These are phyloP conservation scores for Troglohyphantes excavatus DNA, from an alignment of 2,888 invertebrate genomes.

Conservation along the genomic window DNA sequence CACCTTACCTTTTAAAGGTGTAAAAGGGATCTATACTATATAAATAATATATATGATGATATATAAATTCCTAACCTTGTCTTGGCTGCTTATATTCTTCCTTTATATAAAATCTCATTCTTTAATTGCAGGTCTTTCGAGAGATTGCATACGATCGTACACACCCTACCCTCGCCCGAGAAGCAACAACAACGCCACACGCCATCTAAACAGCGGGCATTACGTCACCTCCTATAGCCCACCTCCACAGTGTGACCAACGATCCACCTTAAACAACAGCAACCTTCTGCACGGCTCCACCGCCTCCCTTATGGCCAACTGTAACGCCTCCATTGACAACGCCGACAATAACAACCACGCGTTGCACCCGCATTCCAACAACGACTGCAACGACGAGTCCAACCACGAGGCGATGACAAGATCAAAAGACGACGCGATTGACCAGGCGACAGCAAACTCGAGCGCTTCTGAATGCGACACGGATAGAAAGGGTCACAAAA, in stretches of 20 bases:
- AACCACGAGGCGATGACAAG: background rate
- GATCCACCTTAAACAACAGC: background rate
- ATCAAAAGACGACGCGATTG: background rate
- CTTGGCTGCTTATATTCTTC: no score
- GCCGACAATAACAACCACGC: conserved; percentile 11
- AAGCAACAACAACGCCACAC: conserved; percentile 15
- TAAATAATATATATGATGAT: no score
- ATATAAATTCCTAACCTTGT: no score
- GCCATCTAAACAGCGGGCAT: conserved; percentile 27
- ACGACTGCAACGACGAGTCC: conserved; percentile 14
- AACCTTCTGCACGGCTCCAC: background rate
- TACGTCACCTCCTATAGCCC: conserved; percentile 46
- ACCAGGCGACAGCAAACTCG: background rate
- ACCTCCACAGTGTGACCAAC: conserved; percentile 14
- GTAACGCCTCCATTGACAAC: background rate
- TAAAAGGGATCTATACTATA: no score
- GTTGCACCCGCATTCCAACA: background rate
- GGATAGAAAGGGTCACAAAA: background rate
- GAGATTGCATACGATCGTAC: conserved; percentile 23
- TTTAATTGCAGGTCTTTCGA: conserved; percentile 1
- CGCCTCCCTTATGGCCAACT: conserved; percentile 16
- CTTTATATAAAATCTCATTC: background rate
- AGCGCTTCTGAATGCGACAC: conserved; percentile 14
- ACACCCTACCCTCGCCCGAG: conserved; percentile 4
- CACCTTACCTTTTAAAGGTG: no score